phyloP scores from a whole-genome alignment of 2,888 invertebrate genomes.

The Spodoptera picta region DNA sequence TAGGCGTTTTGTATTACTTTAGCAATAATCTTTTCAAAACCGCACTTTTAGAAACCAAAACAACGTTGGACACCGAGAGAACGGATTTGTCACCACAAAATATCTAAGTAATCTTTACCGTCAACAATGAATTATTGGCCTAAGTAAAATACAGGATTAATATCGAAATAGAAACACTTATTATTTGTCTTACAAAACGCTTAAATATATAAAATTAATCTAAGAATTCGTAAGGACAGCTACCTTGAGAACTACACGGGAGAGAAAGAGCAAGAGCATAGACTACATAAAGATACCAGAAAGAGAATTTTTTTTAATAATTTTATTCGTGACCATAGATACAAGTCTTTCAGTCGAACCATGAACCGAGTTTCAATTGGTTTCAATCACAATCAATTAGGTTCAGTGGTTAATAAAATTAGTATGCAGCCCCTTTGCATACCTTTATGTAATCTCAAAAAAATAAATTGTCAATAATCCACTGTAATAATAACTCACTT shows the following conservation, averaged over 20 bases:
- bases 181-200: constrained; percentile 68
- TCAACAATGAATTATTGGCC: constrained; percentile 58
- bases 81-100: constrained; percentile 75
- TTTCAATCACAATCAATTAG: too few species aligned
- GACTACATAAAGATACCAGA: too few species aligned
- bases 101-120: constrained; percentile 85
- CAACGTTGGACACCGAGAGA: constrained; percentile 80
- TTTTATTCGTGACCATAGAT: too few species aligned
- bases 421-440: too few species aligned
- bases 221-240: constrained; percentile 74
- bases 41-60: constrained; percentile 77
- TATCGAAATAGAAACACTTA: constrained; percentile 47
- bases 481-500: too few species aligned
- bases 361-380: too few species aligned
- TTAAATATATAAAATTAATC: constrained; percentile 67
- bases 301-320: too few species aligned
- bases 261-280: constrained; percentile 79
- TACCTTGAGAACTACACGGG: constrained; percentile 87
- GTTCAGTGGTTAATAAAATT: too few species aligned
- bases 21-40: constrained; percentile 38
- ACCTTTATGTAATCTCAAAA: too few species aligned
- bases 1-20: constrained; percentile 19
- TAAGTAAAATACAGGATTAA: constrained; percentile 42
- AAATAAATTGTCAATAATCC: too few species aligned
- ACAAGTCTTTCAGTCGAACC: too few species aligned